A percentile compares a stretch with the other conserved stretches of the same genome.
phyloP scores from a whole-genome alignment of 1,140 invertebrate genomes.

The Teleogryllus occipitalis region DNA sequence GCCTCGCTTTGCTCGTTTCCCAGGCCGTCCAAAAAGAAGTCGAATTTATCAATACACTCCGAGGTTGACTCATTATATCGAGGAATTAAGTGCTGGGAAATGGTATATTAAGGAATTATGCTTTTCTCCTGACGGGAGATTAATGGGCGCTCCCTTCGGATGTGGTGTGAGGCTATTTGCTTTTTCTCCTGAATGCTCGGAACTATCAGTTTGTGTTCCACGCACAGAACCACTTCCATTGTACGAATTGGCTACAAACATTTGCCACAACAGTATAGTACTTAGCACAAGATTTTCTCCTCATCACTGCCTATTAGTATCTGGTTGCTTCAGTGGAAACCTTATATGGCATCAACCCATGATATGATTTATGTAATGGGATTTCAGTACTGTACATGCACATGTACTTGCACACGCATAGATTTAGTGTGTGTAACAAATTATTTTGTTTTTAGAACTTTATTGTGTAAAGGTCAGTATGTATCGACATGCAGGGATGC shows the following conservation, averaged over 20 bases:
- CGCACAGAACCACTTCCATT: slow-evolving; percentile 40
- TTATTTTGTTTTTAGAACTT: too few species aligned
- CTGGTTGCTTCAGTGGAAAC: slow-evolving; percentile 77
- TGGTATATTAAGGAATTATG: slow-evolving; percentile 82
- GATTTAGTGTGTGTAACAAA: not conserved
- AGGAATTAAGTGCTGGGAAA: slow-evolving; percentile 82
- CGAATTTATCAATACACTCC: slow-evolving; percentile 58
- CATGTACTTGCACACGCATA: not conserved
- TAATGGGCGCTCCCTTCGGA: slow-evolving; percentile 83
- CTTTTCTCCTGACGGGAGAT: slow-evolving; percentile 77
- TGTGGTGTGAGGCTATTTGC: slow-evolving; percentile 73
- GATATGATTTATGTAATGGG: not conserved
- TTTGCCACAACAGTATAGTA: slow-evolving; percentile 74
- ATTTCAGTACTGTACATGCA: not conserved
- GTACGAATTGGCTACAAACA: slow-evolving; percentile 56
- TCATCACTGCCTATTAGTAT: slow-evolving; percentile 71
- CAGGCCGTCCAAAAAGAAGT: not conserved
- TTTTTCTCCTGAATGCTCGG: slow-evolving; percentile 68
- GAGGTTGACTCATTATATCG: slow-evolving; percentile 72
- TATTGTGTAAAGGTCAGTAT: too few species aligned
- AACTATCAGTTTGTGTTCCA: slow-evolving; percentile 62
- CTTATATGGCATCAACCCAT: slow-evolving; percentile 82
- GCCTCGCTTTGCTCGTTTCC: not conserved
- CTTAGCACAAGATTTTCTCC: slow-evolving; percentile 87
- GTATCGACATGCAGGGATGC: too few species aligned